phyloP scores from a whole-genome alignment of 1,140 invertebrate genomes.

The Psilanteris sp. region DNA sequence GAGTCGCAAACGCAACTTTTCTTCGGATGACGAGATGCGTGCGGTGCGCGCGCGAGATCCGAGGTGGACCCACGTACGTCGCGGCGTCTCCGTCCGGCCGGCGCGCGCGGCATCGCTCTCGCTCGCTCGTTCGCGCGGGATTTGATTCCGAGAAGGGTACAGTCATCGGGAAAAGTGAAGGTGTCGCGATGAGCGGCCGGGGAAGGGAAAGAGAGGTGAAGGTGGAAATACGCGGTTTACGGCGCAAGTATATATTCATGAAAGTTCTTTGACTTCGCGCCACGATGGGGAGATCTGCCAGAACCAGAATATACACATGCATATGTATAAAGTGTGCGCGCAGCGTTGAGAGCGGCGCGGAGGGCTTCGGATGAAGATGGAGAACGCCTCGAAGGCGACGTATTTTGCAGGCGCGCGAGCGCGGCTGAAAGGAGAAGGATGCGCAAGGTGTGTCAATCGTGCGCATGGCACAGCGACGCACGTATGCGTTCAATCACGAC shows the following conservation, averaged over 20 bases:
- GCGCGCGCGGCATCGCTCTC: not conserved
- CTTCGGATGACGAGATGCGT: too few species aligned
- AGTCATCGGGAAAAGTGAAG: slow-evolving; percentile 74
- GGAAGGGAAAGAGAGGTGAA: slow-evolving; percentile 29
- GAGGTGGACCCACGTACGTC: slow-evolving; percentile 52
- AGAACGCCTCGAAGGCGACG: slow-evolving; percentile 35
- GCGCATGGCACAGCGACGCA: slow-evolving; percentile 46
- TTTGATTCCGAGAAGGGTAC: slow-evolving; percentile 76
- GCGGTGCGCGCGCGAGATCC: slow-evolving; percentile 1
- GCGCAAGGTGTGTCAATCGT: slow-evolving; percentile 60
- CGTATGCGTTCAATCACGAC: slow-evolving; percentile 17
- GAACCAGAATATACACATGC: slow-evolving; percentile 58
- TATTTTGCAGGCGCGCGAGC: slow-evolving; percentile 36
- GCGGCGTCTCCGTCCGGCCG: slow-evolving; percentile 33
- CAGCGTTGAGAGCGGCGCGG: slow-evolving; percentile 3
- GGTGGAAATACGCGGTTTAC: slow-evolving; percentile 63
- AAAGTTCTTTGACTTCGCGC: slow-evolving; percentile 70
- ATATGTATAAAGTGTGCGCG: slow-evolving; percentile 37
- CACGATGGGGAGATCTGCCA: slow-evolving; percentile 55
- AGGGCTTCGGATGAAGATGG: not conserved
- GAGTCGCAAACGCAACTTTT: too few species aligned
- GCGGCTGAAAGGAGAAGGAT: slow-evolving; percentile 42
- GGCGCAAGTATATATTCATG: slow-evolving; percentile 65
- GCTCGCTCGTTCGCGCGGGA: slow-evolving; percentile 56
- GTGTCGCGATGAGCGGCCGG: slow-evolving; percentile 42